phyloP scores from a whole-genome alignment of 2,888 invertebrate genomes.

The Phalera bucephala region DNA sequence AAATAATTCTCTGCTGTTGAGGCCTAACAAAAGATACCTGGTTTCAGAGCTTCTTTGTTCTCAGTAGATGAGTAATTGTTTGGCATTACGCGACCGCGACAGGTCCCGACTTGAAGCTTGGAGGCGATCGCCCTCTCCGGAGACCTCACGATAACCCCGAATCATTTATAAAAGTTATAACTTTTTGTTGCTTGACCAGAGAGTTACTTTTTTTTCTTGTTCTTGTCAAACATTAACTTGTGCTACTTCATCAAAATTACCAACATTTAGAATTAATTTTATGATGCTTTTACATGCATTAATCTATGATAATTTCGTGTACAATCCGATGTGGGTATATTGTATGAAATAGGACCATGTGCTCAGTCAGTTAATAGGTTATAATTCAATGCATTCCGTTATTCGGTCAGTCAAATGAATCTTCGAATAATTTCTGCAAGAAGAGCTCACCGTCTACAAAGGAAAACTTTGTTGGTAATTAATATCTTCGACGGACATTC shows the following conservation, averaged over 20 bases:
- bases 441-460: neutral
- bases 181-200: constrained; percentile 24
- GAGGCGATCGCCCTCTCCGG: constrained; percentile 53
- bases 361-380: neutral
- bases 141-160: constrained; percentile 61
- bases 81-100: constrained; percentile 50
- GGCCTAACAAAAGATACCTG: constrained; percentile 22
- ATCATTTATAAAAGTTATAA: constrained; percentile 31
- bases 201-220: too few relatives aligned
- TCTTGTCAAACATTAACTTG: too few relatives aligned
- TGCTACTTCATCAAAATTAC: too few relatives aligned
- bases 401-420: neutral
- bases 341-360: constrained; percentile 1
- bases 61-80: constrained; percentile 38
- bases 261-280: too few relatives aligned
- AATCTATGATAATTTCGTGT: too few relatives aligned
- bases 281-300: too few relatives aligned
- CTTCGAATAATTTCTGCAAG: neutral
- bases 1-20: neutral
- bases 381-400: neutral
- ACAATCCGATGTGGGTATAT: too few relatives aligned
- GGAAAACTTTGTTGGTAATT: constrained; percentile 14
- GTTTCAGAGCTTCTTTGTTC: constrained; percentile 29
- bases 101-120: constrained; percentile 66
- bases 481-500: constrained; percentile 31